Base-by-base conservation (phyloP, 2,888 invertebrate genomes). In the Drosophila borborema region DNA sequence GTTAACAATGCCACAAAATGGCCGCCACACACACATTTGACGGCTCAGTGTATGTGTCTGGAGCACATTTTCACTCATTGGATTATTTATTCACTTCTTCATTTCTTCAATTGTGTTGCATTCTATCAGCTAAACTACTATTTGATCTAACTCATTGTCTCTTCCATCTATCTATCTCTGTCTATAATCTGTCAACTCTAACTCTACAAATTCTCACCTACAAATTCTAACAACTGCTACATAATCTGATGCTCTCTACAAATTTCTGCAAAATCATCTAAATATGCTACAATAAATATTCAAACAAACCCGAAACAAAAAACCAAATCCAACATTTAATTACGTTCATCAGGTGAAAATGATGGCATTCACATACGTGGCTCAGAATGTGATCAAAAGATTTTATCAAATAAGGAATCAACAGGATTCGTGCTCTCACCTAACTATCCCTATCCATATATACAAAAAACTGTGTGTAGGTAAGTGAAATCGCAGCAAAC, bases 321-420 rank as follows among this genome's bases (percentile, higher is more conserved):
- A 38, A 46, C 18, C 54, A 72, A 59, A 31, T 55, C 41, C 55
- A 55, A 55, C 41, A 45, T 9, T 1, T 20, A 55, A 60, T 54
- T 77, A 64, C 63, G 59, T 70, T 63, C 75, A 81, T 77, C 77
- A 92, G 97, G 96, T 94, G 96, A 96, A 94, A 97, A 97, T 94
- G 97, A 97, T 93, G 98, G 98, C 83, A 97, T 97, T 94, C 98
- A 99, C 94, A 98, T 99, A 93, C 95, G 97, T 92, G 99, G 99
- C 92, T 98, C 98, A 86, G 99, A 99, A 94, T 99, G 99, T 94
- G 99, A 99, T 94, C 98, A 99, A 94, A 97, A 98, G 94, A 98
- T 99, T 92, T 95, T 98, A 89, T 98, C 98, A 94, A 96, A 96
- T 93, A 97, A 97, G 94, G 97, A 98, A 93, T 98, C 98, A 70